A percentile compares a stretch with the other conserved stretches of the same genome.
Evolutionary conservation across 2,888 invertebrate species (phyloP).

Genomic region (Thera obeliscata): DNA sequence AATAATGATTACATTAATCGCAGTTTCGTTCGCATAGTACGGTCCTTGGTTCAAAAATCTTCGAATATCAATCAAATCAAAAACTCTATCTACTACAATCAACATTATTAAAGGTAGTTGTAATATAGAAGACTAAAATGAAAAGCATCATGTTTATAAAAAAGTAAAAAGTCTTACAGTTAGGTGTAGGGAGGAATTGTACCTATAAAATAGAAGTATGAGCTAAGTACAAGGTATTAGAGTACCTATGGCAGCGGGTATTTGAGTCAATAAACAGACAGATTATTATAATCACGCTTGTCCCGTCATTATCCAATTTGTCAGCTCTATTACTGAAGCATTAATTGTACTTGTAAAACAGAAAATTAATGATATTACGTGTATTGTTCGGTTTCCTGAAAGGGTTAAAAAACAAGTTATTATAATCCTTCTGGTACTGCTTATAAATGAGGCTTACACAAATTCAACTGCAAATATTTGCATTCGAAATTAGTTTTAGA

Average conservation of each 20-base stretch:
- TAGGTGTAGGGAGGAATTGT: too few species aligned
- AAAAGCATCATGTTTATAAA: too few species aligned
- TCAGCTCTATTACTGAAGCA: constrained; percentile 1
- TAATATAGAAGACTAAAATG: too few species aligned
- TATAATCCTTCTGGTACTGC: background rate
- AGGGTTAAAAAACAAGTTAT: background rate
- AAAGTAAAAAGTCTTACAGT: too few species aligned
- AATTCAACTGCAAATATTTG: too few species aligned
- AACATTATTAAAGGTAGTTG: too few species aligned
- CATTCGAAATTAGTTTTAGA: too few species aligned
- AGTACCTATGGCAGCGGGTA: background rate
- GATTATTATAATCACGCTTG: constrained; percentile 5
- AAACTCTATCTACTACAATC: too few species aligned
- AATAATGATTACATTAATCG: constrained; percentile 1
- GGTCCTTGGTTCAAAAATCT: too few species aligned
- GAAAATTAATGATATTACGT: constrained; percentile 1
- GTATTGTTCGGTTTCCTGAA: background rate
- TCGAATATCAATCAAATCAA: too few species aligned
- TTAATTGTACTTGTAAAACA: constrained; percentile 7
- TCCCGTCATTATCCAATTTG: constrained; percentile 12
- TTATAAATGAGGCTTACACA: background rate
- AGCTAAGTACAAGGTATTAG: background rate
- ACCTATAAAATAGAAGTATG: too few species aligned
- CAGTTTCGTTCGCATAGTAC: background rate
- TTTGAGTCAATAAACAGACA: background rate